phyloP scores from a whole-genome alignment of 1,140 invertebrate genomes.

The Diprion similis region DNA sequence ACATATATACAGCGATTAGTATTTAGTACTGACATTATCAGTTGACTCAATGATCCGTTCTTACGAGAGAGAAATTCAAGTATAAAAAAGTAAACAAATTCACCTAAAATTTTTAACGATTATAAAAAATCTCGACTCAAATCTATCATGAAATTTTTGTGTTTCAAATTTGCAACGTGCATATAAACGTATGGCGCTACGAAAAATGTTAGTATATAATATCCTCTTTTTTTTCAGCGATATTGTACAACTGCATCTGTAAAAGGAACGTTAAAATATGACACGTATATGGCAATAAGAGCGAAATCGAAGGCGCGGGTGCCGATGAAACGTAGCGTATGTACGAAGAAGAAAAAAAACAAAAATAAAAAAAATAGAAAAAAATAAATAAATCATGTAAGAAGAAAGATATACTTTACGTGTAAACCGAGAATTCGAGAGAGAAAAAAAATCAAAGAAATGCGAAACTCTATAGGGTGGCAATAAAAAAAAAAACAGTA shows the following conservation, averaged over 20 bases:
- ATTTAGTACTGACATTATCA: too few relatives aligned
- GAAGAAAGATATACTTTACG: too few relatives aligned
- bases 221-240: neutral
- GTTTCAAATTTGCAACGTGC: too few relatives aligned
- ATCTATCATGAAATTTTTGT: too few relatives aligned
- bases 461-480: slow-evolving; percentile 2
- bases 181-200: too few relatives aligned
- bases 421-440: neutral
- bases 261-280: neutral
- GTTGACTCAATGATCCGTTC: too few relatives aligned
- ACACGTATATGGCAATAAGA: neutral
- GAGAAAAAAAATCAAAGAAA: slow-evolving; percentile 2
- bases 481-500: slow-evolving; percentile 16
- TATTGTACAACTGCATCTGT: slow-evolving; percentile 7
- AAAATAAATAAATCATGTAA: slow-evolving; percentile 10
- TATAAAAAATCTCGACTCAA: too few relatives aligned
- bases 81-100: too few relatives aligned
- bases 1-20: too few relatives aligned
- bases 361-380: slow-evolving; percentile 16
- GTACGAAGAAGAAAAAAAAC: neutral
- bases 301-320: neutral
- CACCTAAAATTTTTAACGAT: too few relatives aligned
- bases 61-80: slow-evolving; percentile 1
- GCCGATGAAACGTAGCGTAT: neutral
- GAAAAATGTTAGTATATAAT: too few relatives aligned